These are phyloP conservation scores for Hippotragus niger DNA, from an alignment of 2,113 vertebrate genomes.

Conservation along the genomic window DNA sequence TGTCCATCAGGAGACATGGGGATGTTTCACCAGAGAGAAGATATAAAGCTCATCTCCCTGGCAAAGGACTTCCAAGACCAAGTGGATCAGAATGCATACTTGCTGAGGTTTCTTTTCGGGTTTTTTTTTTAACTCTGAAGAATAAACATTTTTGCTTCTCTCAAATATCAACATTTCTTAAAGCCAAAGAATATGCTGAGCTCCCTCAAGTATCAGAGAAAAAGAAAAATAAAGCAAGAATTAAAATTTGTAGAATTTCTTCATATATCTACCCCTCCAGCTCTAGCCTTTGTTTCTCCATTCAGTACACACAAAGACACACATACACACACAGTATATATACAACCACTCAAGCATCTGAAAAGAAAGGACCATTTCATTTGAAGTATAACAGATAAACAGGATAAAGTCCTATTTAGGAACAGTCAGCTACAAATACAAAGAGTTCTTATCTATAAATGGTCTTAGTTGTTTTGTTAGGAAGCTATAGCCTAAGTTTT, in stretches of 20 bases:
- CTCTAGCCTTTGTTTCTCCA: background rate
- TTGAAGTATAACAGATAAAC: background rate
- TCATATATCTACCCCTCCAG: background rate
- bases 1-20: slow-evolving; percentile 48
- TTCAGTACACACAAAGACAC: background rate
- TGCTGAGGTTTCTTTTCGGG: background rate
- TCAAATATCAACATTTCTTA: background rate
- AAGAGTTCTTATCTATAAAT: background rate
- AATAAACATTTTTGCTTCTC: slow-evolving; percentile 51
- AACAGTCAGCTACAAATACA: background rate
- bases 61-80: slow-evolving; percentile 36
- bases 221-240: background rate
- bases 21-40: slow-evolving; percentile 52
- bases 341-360: background rate
- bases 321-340: background rate
- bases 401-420: background rate
- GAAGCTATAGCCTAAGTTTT: background rate
- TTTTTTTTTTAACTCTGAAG: slow-evolving; percentile 7
- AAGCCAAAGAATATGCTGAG: slow-evolving; percentile 30
- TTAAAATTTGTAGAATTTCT: background rate
- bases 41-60: background rate
- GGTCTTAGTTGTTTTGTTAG: background rate
- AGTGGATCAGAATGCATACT: background rate
- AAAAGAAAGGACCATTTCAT: slow-evolving; percentile 4
- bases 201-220: background rate